Evolutionary conservation across 1,140 invertebrate genomes (phyloP).

Genomic region (Drosophila subpulchrella): DNA sequence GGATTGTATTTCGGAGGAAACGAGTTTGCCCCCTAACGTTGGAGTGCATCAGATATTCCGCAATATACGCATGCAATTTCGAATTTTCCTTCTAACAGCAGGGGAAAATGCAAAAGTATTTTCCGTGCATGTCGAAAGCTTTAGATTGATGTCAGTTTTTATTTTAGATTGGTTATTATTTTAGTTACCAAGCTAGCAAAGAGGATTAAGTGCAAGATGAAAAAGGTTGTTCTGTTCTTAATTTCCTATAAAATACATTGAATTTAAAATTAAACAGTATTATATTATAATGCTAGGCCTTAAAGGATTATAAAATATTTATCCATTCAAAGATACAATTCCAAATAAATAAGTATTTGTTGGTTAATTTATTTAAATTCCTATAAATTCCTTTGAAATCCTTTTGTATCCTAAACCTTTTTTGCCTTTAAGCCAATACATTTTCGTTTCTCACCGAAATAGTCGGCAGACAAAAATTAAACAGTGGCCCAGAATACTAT

Average conservation of each 20-base stretch:
- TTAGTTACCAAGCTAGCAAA: background rate
- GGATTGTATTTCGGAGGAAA: conserved; percentile 51
- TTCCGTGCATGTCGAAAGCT: background rate
- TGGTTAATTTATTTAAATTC: background rate
- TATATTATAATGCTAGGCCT: too few species aligned
- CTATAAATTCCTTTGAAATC: conserved; percentile 6
- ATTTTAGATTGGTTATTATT: background rate
- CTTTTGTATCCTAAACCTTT: conserved; percentile 1
- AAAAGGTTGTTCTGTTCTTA: background rate
- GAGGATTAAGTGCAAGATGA: background rate
- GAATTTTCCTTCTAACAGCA: background rate
- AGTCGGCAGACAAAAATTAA: conserved; percentile 27
- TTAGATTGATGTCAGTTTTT: background rate
- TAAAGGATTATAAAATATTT: too few species aligned
- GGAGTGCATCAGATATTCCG: conserved; percentile 38
- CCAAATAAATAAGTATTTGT: too few species aligned
- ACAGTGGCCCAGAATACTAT: conserved; percentile 5
- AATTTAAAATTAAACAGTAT: too few species aligned
- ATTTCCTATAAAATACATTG: too few species aligned
- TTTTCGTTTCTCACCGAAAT: conserved; percentile 24
- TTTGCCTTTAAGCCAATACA: background rate
- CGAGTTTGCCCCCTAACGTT: conserved; percentile 28
- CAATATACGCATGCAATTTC: conserved; percentile 14
- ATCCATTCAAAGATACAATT: too few species aligned
- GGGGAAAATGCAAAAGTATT: background rate